These are phyloP conservation scores for Spisula subtruncata DNA, from an alignment of 2,888 invertebrate species.

Conservation along the genomic window DNA sequence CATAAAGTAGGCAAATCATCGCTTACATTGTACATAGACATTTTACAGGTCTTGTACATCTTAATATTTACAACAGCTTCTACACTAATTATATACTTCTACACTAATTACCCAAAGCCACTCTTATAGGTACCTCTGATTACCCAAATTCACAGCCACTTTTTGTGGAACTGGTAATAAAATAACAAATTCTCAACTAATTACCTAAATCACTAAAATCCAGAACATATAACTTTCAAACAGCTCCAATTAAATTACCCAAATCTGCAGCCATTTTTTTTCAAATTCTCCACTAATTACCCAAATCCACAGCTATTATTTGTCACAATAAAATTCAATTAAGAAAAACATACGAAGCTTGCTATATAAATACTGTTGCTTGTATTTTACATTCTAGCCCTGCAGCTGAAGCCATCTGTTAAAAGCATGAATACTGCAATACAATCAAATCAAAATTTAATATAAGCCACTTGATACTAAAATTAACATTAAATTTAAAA, in stretches of 20 bases:
- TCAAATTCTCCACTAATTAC: neutral
- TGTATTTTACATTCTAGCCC: too few species aligned
- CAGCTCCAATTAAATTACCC: too few species aligned
- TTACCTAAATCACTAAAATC: too few species aligned
- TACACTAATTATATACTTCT: neutral
- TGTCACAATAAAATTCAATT: conserved; percentile 2
- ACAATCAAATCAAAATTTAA: too few species aligned
- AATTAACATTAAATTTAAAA: too few species aligned
- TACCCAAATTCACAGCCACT: neutral
- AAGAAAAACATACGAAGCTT: neutral
- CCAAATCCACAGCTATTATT: neutral
- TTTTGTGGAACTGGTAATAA: too few species aligned
- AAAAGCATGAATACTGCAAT: neutral
- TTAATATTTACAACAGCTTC: conserved; percentile 16
- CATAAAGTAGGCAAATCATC: neutral
- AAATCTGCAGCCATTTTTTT: too few species aligned
- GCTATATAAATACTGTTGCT: neutral
- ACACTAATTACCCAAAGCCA: neutral
- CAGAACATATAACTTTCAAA: too few species aligned
- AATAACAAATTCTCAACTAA: too few species aligned
- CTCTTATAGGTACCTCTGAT: neutral
- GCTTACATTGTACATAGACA: neutral
- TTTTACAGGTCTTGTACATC: neutral
- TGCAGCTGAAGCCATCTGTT: neutral
- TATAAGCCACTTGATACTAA: too few species aligned